Conservation (phyloP, 2,888 invertebrate genomes). For the Pilophorus perplexus region DNA sequence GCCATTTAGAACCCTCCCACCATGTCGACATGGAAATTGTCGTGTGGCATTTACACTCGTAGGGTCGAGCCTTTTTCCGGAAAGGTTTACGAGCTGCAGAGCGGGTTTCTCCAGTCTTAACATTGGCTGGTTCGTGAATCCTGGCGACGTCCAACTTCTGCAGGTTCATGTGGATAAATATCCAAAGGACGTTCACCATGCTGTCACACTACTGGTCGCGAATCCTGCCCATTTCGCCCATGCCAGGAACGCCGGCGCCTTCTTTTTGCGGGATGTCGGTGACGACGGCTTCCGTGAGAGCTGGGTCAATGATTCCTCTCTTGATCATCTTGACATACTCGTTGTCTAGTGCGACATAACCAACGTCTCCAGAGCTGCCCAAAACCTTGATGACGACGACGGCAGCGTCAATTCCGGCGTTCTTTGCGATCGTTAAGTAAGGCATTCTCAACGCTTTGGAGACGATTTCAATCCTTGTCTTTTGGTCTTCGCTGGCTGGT, state of each 20-base stretch:
- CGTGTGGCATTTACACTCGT: too few relatives aligned
- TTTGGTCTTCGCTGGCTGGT: slow-evolving; percentile 73
- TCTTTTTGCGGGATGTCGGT: slow-evolving; percentile 92
- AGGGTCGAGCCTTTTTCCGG: too few relatives aligned
- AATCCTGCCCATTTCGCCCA: slow-evolving; percentile 74
- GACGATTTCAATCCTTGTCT: slow-evolving; percentile 80
- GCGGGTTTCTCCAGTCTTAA: too few relatives aligned
- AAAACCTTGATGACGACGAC: slow-evolving; percentile 88
- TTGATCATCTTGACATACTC: slow-evolving; percentile 91
- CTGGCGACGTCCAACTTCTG: too few relatives aligned
- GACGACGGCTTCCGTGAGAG: slow-evolving; percentile 96
- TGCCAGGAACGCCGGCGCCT: slow-evolving; percentile 70
- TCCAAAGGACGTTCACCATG: too few relatives aligned
- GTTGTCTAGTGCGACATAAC: slow-evolving; percentile 86
- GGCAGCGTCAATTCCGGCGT: slow-evolving; percentile 89
- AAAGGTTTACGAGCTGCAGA: too few relatives aligned
- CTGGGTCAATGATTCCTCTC: slow-evolving; percentile 76
- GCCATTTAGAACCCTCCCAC: too few relatives aligned
- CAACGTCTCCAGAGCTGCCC: slow-evolving; percentile 65
- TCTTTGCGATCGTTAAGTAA: slow-evolving; percentile 83
- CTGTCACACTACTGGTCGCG: too few relatives aligned
- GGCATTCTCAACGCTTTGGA: slow-evolving; percentile 84
- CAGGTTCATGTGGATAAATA: too few relatives aligned
- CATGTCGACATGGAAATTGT: too few relatives aligned
- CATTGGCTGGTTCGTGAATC: too few relatives aligned